Base-by-base conservation (phyloP, 1,140 invertebrate species). In the Steinernema khuongi region DNA sequence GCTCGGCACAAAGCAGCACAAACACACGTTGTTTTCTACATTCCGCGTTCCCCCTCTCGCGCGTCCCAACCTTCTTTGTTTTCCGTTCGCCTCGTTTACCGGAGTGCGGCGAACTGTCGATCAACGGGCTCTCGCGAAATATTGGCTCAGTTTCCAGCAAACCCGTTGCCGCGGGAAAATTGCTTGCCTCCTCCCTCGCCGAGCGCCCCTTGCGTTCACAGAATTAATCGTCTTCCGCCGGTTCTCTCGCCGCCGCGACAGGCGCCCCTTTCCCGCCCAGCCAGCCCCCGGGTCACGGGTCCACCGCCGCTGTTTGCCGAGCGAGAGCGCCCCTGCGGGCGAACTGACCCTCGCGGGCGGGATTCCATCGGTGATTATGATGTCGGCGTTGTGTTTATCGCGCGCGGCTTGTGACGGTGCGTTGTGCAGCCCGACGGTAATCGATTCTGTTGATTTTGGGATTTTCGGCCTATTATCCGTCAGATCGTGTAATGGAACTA, bases 91-190 rank as follows among this genome's bases (percentile, higher is more conserved):
- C 26, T 22, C 50, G 4, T 11, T n/a, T n/a, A n/a, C 36, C 7
- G 36, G n/a, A 41, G 7, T 41, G 36, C 50, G 7, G 14, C 50
- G 7, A 60, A 4, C 50, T 7, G 14, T 22, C 50, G 7, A 14
- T 4, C 7, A 60, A 60, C n/a, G n/a, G n/a, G n/a, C n/a, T 60
- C 50, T 4, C 14, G 50, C 50, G 22, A 14, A 7, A 60, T 60
- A 60, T 60, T 60, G 50, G 50, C 50, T 60, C 50, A 60, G 50
- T 60, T 60, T 60, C 50, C 50, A 60, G 50, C 14, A 22, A 60
- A 60, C 50, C 22, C 50, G 50, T 60, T 60, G 50, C 19, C 50
- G 50, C 50, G 50, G 50, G 50, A 26, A 60, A 60, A 60, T 60
- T 22, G 19, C 36, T 41, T n/a, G 36, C 36, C 50, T 14, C 22